These are phyloP conservation scores for Prunella himalayana DNA, from an alignment of 2,113 vertebrate genomes.

Conservation along the genomic window DNA sequence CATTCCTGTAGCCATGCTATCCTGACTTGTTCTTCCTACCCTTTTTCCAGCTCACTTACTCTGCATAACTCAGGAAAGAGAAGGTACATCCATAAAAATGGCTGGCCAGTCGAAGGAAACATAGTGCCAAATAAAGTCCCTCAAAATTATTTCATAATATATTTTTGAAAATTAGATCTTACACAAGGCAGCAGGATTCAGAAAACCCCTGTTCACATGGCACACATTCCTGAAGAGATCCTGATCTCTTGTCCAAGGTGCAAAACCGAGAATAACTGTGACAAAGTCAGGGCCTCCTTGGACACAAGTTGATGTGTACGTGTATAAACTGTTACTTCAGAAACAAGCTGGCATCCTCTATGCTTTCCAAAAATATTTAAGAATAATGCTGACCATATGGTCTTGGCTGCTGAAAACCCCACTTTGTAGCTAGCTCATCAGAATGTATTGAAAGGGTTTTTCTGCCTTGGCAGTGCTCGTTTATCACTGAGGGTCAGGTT, in stretches of 20 bases:
- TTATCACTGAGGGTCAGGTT: not conserved
- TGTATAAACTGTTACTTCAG: not conserved
- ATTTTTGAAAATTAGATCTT: not conserved
- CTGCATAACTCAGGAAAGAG: not conserved
- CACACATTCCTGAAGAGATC: not conserved
- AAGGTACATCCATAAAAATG: not conserved
- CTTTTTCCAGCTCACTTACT: not conserved
- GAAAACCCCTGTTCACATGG: not conserved
- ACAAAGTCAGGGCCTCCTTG: not conserved
- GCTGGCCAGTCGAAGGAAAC: not conserved
- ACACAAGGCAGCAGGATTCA: not conserved
- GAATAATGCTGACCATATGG: not conserved
- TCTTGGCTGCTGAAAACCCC: not conserved
- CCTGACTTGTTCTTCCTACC: not conserved
- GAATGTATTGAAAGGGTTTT: not conserved
- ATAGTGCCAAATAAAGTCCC: not conserved
- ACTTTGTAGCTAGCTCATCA: not conserved
- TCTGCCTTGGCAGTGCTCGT: not conserved
- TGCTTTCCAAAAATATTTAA: not conserved
- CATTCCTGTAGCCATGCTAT: not conserved
- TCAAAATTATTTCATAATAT: not conserved
- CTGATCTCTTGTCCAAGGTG: not conserved
- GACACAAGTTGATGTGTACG: fast-evolving
- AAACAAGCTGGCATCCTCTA: not conserved
- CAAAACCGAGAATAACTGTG: not conserved